These are phyloP conservation scores for Mola mola DNA, from an alignment of 2,113 vertebrate species.

Conservation along the genomic window DNA sequence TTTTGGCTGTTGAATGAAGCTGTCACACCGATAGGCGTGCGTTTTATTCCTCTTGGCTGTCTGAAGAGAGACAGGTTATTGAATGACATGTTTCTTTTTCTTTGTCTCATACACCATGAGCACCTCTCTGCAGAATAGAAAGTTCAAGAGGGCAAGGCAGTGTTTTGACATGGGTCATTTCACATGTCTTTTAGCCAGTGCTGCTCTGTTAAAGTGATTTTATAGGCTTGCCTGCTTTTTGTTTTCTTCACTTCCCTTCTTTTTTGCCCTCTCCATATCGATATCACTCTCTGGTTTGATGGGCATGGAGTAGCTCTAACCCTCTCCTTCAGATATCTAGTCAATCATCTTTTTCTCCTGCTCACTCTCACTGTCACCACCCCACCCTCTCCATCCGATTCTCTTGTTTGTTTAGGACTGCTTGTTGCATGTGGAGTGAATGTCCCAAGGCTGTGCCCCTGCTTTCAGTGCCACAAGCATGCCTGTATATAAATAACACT, in stretches of 20 bases:
- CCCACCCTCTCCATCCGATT: slow-evolving; percentile 38
- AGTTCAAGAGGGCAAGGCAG: slow-evolving; percentile 67
- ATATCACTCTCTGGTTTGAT: slow-evolving; percentile 22
- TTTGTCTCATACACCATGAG: slow-evolving; percentile 40
- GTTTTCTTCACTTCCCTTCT: slow-evolving; percentile 41
- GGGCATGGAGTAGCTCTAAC: slow-evolving; percentile 41
- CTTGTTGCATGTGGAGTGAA: slow-evolving; percentile 71
- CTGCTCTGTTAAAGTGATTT: slow-evolving; percentile 57
- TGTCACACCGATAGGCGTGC: slow-evolving; percentile 33
- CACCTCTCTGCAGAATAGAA: slow-evolving; percentile 48
- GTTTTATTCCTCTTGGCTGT: slow-evolving; percentile 32
- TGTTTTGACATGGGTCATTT: slow-evolving; percentile 74
- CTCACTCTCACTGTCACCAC: slow-evolving; percentile 31
- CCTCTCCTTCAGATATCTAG: slow-evolving; percentile 52
- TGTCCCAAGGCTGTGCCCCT: slow-evolving; percentile 45
- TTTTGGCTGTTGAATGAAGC: slow-evolving; percentile 47
- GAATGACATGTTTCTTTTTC: slow-evolving; percentile 57
- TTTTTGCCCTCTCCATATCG: background rate
- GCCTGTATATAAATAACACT: slow-evolving; percentile 64
- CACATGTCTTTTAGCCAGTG: slow-evolving; percentile 59
- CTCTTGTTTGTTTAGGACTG: slow-evolving; percentile 66
- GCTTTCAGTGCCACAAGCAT: slow-evolving; percentile 60
- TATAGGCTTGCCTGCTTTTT: slow-evolving; percentile 44
- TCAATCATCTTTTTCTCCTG: slow-evolving; percentile 39
- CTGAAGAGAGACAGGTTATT: slow-evolving; percentile 56